Evolutionary conservation across 2,797 vertebrate genomes (phyloP), one percentile per base, ranked within the genome.

Genomic region (Gastrophryne carolinensis): DNA sequence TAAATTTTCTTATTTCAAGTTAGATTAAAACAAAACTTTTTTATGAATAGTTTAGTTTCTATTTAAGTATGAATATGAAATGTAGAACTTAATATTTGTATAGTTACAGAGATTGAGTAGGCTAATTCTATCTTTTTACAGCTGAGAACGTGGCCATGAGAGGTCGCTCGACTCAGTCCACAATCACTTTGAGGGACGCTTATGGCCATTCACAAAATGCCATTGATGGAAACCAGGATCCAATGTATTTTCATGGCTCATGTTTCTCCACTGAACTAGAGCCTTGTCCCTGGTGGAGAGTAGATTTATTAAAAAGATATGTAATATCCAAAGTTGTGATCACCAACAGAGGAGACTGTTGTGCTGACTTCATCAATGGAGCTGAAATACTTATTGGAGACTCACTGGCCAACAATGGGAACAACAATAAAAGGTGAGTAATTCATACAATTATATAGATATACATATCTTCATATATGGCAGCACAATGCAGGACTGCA

Each of bases 341-440:
- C 21, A 50, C 47, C 47, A 50, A 50, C 21, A 19, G 47, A 50
- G 19, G 19, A 6, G 47, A 50, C 47, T 50, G 47, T 19, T 50
- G 47, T 50, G 47, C 17, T 17, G 47, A 50, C 3, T 39, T 4
- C 13, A 39, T 39, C n/a, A 39, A 39, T 39, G 37, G 41, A 49
- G 62, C 62, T 12, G 34, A 19, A 49, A 19, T 64, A 19, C 62
- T 64, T 23, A 44, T 64, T 3, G 62, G 39, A 39, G 37, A 49
- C 7, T 64, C 62, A 10, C 17, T 64, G 37, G 24, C 35, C 4
- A 64, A 64, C 26, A 49, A 64, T 6, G 62, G 62, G 15, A 64
- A 64, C 7, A 49, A 64, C 5, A 64, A 64, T 34, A 15, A 37
- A 29, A 19, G 9, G 62, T 64, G 5, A 58, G 6, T n/a, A n/a